Base-by-base conservation (phyloP, 2,888 invertebrate genomes). In the Galerucella nymphaeae region DNA sequence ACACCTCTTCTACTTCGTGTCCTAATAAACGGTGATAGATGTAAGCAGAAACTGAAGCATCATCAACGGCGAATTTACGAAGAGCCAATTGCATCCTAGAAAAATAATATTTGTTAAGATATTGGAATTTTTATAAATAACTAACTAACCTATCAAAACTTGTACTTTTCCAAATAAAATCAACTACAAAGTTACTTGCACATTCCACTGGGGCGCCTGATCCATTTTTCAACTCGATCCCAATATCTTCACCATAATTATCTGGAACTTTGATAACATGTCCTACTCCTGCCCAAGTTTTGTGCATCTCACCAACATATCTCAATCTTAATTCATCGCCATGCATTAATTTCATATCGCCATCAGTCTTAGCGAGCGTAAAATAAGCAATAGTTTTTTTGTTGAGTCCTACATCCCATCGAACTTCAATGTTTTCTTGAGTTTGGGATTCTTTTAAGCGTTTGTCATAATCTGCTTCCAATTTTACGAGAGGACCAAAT, bases 151-250 rank as follows among this genome's bases (percentile, higher is more conserved):
- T 92, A 87, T 98, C 98, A 86, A 99, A 99, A 38, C 97, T 97
- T 1, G 98, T 99, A 78, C 98, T 97, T 86, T 99, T 99, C 99
- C 98, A 99, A 66, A 99, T 98, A 86, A 98, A 99, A 87, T 99
- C 99, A 5, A 99, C 97, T 0, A 97, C 96, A 87, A 98, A 99
- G 87, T 97, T 97, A 79, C 96, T 95, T 64, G 94, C 94, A 86
- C 96, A 96, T 80, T 98, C 98, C 0, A 94, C 93, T 0, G 99
- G 99, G 0, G 98, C 97, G 23, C 96, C 96, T 2, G 93, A 92
- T 79, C 94, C 95, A 79, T 93, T 94, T 84, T 98, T 98, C 83
- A 99, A 88, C 85, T 99, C 99, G 50, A 99, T 93, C 0, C 98
- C 99, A 16, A 99, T 96, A 86, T 99, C 99, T 84, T 99, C 99